A percentile compares a stretch with the other conserved stretches of the same genome.
These are phyloP conservation scores for Rhabdomys dilectus DNA, from an alignment of 2,113 vertebrate species.

Conservation along the genomic window DNA sequence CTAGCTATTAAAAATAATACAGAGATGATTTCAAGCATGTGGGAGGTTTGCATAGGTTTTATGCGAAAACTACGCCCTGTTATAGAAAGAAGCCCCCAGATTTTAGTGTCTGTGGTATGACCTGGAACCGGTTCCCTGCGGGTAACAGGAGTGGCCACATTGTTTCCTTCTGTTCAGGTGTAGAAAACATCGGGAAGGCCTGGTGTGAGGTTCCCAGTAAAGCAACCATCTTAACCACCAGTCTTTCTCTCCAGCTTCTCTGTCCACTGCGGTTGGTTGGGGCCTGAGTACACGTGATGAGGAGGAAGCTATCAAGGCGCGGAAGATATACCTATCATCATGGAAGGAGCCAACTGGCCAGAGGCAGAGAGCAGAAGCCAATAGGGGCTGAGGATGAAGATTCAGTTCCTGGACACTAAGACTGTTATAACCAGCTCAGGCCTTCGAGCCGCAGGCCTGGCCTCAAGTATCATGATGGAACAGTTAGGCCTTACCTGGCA, in stretches of 20 bases:
- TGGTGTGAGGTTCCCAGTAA: fast-evolving
- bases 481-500: not conserved
- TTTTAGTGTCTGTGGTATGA: not conserved
- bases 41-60: not conserved
- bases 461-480: not conserved
- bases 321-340: not conserved
- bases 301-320: not conserved
- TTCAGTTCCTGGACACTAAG: constrained; percentile 10
- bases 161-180: not conserved
- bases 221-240: not conserved
- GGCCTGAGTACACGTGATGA: not conserved
- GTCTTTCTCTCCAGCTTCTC: constrained; percentile 60
- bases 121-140: not conserved
- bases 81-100: not conserved
- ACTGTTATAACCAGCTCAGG: not conserved
- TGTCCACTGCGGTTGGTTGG: not conserved
- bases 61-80: not conserved
- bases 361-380: not conserved
- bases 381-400: constrained; percentile 70
- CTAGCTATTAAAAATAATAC: not conserved
- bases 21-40: not conserved
- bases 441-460: not conserved
- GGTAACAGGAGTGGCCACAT: not conserved
- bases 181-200: not conserved
- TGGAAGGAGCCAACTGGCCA: not conserved